A percentile compares a stretch with the other conserved stretches of the same genome.
phyloP scores from a whole-genome alignment of 1,140 invertebrate genomes.

The Lasaia peninsularis region DNA sequence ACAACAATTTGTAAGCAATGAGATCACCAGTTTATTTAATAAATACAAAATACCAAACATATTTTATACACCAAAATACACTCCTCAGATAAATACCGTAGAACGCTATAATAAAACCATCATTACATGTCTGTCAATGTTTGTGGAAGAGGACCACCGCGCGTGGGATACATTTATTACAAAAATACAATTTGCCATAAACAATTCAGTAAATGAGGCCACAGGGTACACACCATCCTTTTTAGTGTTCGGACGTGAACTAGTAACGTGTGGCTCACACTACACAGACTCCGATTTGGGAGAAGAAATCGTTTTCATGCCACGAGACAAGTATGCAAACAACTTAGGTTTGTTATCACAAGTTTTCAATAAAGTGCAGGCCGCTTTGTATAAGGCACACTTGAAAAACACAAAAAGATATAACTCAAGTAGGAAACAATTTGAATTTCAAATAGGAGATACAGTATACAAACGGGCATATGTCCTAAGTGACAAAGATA shows the following conservation, averaged over 20 bases:
- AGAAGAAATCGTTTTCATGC: conserved; percentile 18
- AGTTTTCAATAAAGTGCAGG: conserved; percentile 25
- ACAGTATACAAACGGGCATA: conserved; percentile 17
- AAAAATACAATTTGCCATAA: conserved; percentile 45
- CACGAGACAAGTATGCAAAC: conserved; percentile 21
- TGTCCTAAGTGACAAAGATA: conserved; percentile 23
- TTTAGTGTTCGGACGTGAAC: conserved; percentile 23
- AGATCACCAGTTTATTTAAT: conserved; percentile 10
- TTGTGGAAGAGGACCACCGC: conserved; percentile 28
- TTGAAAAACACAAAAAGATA: conserved; percentile 14
- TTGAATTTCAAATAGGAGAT: conserved; percentile 24
- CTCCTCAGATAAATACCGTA: conserved; percentile 55
- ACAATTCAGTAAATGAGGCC: conserved; percentile 29
- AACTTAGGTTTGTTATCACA: conserved; percentile 18
- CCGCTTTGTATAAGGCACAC: conserved; percentile 7
- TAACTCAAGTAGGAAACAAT: conserved; percentile 17
- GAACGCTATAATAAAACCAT: conserved; percentile 54
- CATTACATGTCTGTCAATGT: conserved; percentile 17
- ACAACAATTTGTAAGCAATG: conserved; percentile 49
- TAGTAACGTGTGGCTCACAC: conserved; percentile 21
- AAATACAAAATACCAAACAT: conserved; percentile 30
- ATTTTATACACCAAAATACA: conserved; percentile 29
- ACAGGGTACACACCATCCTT: conserved; percentile 27
- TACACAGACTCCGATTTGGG: conserved; percentile 15
- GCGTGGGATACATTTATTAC: conserved; percentile 46